Evolutionary conservation across 2,797 vertebrate genomes (phyloP), one percentile per base, ranked within the genome.

Genomic region (Enteromius argenteus): DNA sequence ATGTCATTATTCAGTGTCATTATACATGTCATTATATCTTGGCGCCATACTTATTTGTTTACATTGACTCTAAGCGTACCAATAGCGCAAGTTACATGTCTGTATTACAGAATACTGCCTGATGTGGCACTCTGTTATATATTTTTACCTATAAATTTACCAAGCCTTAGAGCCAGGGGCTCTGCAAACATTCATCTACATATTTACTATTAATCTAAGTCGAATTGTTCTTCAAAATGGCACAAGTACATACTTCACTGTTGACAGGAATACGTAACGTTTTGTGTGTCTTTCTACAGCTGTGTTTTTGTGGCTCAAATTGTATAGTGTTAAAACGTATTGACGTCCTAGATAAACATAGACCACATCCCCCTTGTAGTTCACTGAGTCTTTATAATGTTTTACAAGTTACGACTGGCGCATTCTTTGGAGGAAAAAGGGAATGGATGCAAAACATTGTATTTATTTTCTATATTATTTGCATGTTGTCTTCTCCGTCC

Each of bases 321-420:
- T 96, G 97, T 99, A 98, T 96, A 97, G 97, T 99, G 97, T 99
- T 97, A 96, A 96, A 97, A 96, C 95, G 97, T 99, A 97, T 97
- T 95, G 92, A 94, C 95, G 97, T 98, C 96, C 95, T 97, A 95
- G 94, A 96, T 97, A 95, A 95, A 93, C 95, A 95, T 97, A 96
- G 96, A 89, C 95, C 95, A 95, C 96, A 96, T 94, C 96, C 94
- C 94, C 95, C 96, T 95, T 90, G 96, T 97, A 98, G 97, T 97
- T 94, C 96, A 95, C 95, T 94, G 93, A 96, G 96, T 97, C 96
- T 96, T 96, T 96, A 96, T 93, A 94, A 95, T 96, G 95, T 97
- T 95, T 93, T 95, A 94, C 93, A 96, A 93, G 93, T 95, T 96
- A 95, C 96, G 95, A 96, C 89, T 89, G 94, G 94, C 96, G 93